Percentiles rank a stretch among this genome's conserved stretches.
phyloP scores from a whole-genome alignment of 2,797 vertebrate genomes.

The Necrosyrtes monachus region DNA sequence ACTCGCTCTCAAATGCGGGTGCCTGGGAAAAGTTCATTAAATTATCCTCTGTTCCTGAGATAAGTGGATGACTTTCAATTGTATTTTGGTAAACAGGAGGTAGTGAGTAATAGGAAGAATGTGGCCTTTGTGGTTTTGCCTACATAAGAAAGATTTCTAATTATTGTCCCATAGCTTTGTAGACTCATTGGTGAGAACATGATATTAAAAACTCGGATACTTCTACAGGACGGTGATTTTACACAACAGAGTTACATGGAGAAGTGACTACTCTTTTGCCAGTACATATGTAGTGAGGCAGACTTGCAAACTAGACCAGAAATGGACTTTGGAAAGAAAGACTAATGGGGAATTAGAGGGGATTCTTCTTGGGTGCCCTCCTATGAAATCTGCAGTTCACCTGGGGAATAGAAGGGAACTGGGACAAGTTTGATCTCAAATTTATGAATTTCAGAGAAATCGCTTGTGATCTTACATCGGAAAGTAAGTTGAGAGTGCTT shows the following conservation, averaged over 20 bases:
- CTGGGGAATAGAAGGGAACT: not conserved
- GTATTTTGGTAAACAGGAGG: conserved; percentile 43
- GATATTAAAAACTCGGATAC: not conserved
- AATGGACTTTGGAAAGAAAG: not conserved
- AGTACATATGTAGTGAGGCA: not conserved
- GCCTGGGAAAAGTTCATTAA: conserved; percentile 8
- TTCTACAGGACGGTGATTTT: not conserved
- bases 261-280: not conserved
- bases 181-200: not conserved
- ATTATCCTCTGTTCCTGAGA: not conserved
- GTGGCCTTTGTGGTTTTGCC: not conserved
- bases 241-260: not conserved
- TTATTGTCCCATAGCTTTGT: not conserved
- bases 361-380: not conserved
- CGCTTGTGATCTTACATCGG: not conserved
- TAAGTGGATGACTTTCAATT: not conserved
- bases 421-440: not conserved
- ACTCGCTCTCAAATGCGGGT: not conserved
- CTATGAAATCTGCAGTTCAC: not conserved
- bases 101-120: conserved; percentile 11
- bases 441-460: not conserved
- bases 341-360: not conserved
- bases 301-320: not conserved
- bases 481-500: not conserved
- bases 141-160: not conserved